Evolutionary conservation across 2,797 vertebrate genomes (phyloP).

Genomic region (Catamblyrhynchus diadema): DNA sequence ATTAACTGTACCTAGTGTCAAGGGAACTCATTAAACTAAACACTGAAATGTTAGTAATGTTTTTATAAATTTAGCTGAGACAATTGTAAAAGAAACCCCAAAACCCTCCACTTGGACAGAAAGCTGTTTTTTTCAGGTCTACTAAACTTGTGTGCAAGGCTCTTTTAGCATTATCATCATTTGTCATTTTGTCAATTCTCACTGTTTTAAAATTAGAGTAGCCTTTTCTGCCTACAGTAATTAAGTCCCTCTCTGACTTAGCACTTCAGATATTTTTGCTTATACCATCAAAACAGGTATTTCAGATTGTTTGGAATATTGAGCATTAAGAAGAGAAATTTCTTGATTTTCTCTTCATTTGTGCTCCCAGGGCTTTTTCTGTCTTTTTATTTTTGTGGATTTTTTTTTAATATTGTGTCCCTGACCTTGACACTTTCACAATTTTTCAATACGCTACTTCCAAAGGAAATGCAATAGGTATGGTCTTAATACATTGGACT

Average conservation of each 20-base stretch:
- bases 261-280: not conserved
- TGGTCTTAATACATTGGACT: not conserved
- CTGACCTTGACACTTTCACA: not conserved
- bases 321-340: not conserved
- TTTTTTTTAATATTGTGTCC: not conserved
- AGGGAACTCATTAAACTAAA: not conserved
- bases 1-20: not conserved
- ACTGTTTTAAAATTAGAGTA: not conserved
- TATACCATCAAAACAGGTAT: not conserved
- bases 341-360: not conserved
- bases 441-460: not conserved
- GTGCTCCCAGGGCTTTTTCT: not conserved
- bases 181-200: not conserved
- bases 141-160: not conserved
- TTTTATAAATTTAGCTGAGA: not conserved
- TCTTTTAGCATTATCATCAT: not conserved
- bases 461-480: not conserved
- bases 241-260: not conserved
- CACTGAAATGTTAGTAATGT: not conserved
- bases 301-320: not conserved
- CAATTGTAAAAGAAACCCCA: not conserved
- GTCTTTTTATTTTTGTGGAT: not conserved
- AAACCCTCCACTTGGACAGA: not conserved
- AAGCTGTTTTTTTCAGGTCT: not conserved
- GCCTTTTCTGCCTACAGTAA: not conserved